Percentiles rank a stretch among this genome's conserved stretches.
These are phyloP conservation scores for Triplophysa rosa DNA, from an alignment of 2,113 vertebrate species.

Conservation along the genomic window DNA sequence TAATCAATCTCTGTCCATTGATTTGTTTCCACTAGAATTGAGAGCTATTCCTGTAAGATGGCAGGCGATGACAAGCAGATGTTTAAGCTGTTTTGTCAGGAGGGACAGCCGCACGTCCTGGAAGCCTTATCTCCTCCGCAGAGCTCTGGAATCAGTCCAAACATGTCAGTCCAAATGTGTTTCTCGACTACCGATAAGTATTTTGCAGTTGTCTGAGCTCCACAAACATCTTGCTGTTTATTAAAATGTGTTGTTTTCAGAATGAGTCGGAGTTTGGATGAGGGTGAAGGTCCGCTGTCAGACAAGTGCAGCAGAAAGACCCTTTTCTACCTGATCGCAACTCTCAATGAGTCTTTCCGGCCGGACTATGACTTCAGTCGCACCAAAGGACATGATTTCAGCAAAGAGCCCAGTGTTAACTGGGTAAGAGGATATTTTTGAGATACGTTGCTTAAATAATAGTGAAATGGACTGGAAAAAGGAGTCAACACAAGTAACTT, in stretches of 20 bases:
- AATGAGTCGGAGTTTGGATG: slow-evolving; percentile 74
- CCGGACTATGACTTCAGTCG: slow-evolving; percentile 96
- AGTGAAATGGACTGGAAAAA: no score
- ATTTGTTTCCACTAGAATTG: slow-evolving; percentile 76
- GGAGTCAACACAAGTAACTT: no score
- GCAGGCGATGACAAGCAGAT: slow-evolving; percentile 94
- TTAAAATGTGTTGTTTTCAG: slow-evolving; percentile 57
- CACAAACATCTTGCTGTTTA: neutral
- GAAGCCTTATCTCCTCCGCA: slow-evolving; percentile 93
- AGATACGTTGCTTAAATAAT: neutral
- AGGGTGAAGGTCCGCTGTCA: slow-evolving; percentile 86
- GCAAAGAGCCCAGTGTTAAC: slow-evolving; percentile 90
- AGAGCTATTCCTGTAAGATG: slow-evolving; percentile 98
- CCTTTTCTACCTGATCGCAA: slow-evolving; percentile 95
- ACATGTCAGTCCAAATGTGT: slow-evolving; percentile 65
- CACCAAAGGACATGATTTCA: slow-evolving; percentile 90
- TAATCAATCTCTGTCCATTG: neutral
- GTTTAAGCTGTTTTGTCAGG: slow-evolving; percentile 98
- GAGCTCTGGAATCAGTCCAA: slow-evolving; percentile 83
- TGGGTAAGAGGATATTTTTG: slow-evolving; percentile 74
- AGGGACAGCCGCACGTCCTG: slow-evolving; percentile 89
- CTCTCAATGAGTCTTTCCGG: slow-evolving; percentile 92
- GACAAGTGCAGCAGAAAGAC: slow-evolving; percentile 97
- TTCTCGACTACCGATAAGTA: neutral
- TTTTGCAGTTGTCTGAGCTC: neutral